Percentiles rank a stretch among this genome's conserved stretches.
Evolutionary conservation across 2,888 invertebrate species (phyloP).

Genomic region (Oligia latruncula): DNA sequence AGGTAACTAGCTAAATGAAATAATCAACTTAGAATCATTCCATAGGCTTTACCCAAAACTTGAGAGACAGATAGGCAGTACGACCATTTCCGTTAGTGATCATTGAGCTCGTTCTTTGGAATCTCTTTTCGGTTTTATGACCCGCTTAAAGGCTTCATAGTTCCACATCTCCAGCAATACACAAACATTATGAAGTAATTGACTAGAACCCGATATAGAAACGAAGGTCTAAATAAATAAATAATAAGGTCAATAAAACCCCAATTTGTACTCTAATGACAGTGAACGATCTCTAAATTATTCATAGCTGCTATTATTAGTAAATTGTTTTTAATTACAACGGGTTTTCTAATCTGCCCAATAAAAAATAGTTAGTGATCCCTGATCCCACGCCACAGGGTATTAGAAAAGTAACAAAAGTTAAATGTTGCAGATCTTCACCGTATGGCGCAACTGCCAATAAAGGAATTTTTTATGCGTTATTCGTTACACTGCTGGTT

Average conservation of each 20-base stretch:
- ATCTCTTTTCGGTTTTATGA: conserved; percentile 32
- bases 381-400: conserved; percentile 78
- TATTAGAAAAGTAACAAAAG: conserved; percentile 80
- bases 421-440: conserved; percentile 80
- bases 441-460: conserved; percentile 77
- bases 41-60: not conserved
- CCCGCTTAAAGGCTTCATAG: conserved; percentile 33
- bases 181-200: conserved; percentile 68
- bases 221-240: conserved; percentile 73
- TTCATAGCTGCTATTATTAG: conserved; percentile 71
- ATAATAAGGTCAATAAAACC: conserved; percentile 75
- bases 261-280: conserved; percentile 73
- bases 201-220: conserved; percentile 62
- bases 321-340: conserved; percentile 75
- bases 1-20: not conserved
- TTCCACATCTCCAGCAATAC: conserved; percentile 39
- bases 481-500: conserved; percentile 75
- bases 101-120: conserved; percentile 20
- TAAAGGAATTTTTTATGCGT: conserved; percentile 70
- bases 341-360: conserved; percentile 67
- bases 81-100: conserved; percentile 14
- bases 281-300: conserved; percentile 75
- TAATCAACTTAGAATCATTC: not conserved
- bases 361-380: conserved; percentile 74
- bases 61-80: not conserved